A percentile compares a stretch with the other conserved stretches of the same genome.
These are phyloP conservation scores for Lepus americanus DNA, from an alignment of 2,113 vertebrate species.

Conservation along the genomic window DNA sequence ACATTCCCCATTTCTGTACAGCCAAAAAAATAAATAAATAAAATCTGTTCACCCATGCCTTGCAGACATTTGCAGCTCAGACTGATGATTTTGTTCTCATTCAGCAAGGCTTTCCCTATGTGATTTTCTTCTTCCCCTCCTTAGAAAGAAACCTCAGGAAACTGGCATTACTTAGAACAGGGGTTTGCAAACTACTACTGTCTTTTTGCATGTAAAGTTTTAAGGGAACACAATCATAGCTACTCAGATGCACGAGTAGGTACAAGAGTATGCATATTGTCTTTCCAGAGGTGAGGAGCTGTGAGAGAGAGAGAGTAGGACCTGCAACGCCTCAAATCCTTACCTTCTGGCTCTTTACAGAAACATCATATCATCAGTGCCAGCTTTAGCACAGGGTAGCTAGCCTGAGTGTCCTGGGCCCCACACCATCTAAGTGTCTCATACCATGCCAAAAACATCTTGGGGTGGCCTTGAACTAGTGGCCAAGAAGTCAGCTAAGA, in stretches of 20 bases:
- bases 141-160: neutral
- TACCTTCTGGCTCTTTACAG: neutral
- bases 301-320: neutral
- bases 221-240: neutral
- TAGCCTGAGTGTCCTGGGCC: neutral
- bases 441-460: neutral
- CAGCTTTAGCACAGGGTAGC: neutral
- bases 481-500: no score
- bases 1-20: neutral
- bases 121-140: neutral
- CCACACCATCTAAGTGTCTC: neutral
- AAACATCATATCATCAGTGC: neutral
- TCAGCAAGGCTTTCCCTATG: neutral
- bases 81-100: neutral
- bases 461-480: no score
- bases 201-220: slow-evolving; percentile 59
- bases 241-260: neutral
- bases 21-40: slow-evolving; percentile 24
- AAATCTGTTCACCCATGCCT: neutral
- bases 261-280: no score
- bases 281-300: neutral
- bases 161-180: neutral
- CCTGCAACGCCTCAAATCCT: neutral
- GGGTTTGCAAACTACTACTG: neutral
- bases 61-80: neutral